These are phyloP conservation scores for Anastrepha obliqua DNA, from an alignment of 1,140 invertebrate species.

Conservation along the genomic window DNA sequence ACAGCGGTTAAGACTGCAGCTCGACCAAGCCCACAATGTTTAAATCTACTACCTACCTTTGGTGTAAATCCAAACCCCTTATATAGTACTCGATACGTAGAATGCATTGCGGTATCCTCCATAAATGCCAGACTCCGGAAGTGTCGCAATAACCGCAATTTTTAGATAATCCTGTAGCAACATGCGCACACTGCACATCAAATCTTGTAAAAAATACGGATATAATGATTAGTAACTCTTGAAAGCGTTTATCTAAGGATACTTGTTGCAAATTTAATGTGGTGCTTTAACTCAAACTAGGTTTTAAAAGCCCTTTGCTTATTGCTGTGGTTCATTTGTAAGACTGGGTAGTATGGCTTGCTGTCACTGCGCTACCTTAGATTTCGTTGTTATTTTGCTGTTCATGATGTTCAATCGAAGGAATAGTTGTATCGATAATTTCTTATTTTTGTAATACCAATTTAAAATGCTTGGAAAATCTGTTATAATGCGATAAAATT, in stretches of 20 bases:
- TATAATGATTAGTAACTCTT: constrained; percentile 26
- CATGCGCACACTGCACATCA: neutral
- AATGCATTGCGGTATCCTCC: neutral
- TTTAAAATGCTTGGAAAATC: neutral
- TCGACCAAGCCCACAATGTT: neutral
- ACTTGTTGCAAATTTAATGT: constrained; percentile 18
- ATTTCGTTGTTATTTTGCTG: neutral
- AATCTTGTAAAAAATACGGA: constrained; percentile 44
- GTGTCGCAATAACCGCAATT: neutral
- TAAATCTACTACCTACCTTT: constrained; percentile 26
- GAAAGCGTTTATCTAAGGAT: neutral
- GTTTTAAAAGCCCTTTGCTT: neutral
- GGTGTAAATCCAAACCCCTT: neutral
- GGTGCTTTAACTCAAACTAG: constrained; percentile 35
- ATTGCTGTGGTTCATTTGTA: neutral
- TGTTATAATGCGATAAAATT: neutral
- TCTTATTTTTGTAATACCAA: neutral
- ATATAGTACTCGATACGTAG: neutral
- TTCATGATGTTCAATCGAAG: constrained; percentile 11
- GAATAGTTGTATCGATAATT: neutral
- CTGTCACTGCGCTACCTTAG: constrained; percentile 3
- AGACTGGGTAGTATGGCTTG: neutral
- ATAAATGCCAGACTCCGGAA: neutral
- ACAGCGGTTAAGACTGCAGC: no score
- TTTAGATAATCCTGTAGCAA: neutral